Evolutionary conservation across 1,140 invertebrate genomes (phyloP).

Genomic region (Centruroides sculpturatus): DNA sequence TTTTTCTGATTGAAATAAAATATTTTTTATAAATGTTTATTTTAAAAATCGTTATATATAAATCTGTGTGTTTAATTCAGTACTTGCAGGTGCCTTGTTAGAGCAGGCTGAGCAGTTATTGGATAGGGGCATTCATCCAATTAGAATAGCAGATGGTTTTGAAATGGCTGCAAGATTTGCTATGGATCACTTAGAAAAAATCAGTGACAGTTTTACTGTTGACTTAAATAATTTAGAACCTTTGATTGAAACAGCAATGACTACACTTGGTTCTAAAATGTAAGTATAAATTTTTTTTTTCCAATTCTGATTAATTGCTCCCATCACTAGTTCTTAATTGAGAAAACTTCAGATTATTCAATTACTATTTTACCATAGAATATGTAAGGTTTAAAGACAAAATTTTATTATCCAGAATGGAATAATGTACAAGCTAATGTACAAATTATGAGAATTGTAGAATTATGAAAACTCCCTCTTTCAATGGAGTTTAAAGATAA

Average conservation of each 20-base stretch:
- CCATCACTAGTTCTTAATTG: not conserved
- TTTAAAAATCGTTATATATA: not conserved
- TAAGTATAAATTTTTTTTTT: conserved; percentile 28
- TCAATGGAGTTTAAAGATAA: too few relatives aligned
- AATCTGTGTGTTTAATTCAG: conserved; percentile 28
- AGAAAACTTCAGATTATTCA: not conserved
- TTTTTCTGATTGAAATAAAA: too few relatives aligned
- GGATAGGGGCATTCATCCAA: conserved; percentile 96
- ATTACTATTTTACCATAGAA: not conserved
- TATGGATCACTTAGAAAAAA: conserved; percentile 68
- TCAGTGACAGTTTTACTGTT: conserved; percentile 79
- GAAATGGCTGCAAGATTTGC: conserved; percentile 90
- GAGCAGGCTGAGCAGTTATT: conserved; percentile 88
- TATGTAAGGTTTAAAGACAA: not conserved
- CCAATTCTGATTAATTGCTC: not conserved
- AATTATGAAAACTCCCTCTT: too few relatives aligned
- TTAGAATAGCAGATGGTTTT: conserved; percentile 96
- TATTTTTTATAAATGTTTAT: not conserved
- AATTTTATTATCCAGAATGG: not conserved
- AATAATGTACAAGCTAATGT: too few relatives aligned
- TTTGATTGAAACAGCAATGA: conserved; percentile 90
- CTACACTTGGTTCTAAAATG: conserved; percentile 98
- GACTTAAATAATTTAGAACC: conserved; percentile 68
- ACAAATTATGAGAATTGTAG: too few relatives aligned
- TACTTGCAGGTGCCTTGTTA: conserved; percentile 75